phyloP scores from a whole-genome alignment of 1,140 invertebrate species.

The Telenomus remus region DNA sequence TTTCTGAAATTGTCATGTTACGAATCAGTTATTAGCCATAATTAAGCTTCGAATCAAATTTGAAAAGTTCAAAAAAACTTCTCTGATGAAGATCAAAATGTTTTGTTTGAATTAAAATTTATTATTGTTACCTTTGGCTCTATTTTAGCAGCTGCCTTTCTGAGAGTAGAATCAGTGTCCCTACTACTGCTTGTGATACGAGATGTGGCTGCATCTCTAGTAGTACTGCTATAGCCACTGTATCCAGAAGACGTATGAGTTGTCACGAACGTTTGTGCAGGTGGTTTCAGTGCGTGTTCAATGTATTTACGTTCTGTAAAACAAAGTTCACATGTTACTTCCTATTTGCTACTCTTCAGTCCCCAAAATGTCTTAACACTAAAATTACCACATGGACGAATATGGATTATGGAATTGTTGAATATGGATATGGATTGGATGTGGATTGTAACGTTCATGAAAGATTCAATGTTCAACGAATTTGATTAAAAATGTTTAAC shows the following conservation, averaged over 20 bases:
- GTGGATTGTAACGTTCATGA: too few species aligned
- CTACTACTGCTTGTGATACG: constrained; percentile 32
- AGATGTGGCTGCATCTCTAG: constrained; percentile 51
- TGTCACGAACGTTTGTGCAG: constrained; percentile 81
- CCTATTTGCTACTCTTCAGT: too few species aligned
- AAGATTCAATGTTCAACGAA: too few species aligned
- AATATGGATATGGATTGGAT: too few species aligned
- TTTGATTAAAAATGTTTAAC: too few species aligned
- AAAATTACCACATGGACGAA: too few species aligned
- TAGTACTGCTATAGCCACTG: constrained; percentile 60
- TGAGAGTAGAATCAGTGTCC: constrained; percentile 27
- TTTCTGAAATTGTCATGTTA: constrained; percentile 14
- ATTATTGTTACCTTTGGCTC: constrained; percentile 13
- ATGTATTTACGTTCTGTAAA: constrained; percentile 87
- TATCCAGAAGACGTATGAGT: constrained; percentile 64
- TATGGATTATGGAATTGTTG: too few species aligned
- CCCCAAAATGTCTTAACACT: too few species aligned
- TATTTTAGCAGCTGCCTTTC: constrained; percentile 28
- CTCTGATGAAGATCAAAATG: constrained; percentile 3
- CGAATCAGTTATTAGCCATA: not conserved
- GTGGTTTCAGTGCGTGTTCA: constrained; percentile 86
- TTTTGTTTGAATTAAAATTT: constrained; percentile 14
- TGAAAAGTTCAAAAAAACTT: too few species aligned
- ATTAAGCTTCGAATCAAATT: not conserved
- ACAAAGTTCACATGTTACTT: constrained; percentile 10